These are phyloP conservation scores for Galendromus occidentalis DNA, from an alignment of 1,140 invertebrate genomes.

Conservation along the genomic window DNA sequence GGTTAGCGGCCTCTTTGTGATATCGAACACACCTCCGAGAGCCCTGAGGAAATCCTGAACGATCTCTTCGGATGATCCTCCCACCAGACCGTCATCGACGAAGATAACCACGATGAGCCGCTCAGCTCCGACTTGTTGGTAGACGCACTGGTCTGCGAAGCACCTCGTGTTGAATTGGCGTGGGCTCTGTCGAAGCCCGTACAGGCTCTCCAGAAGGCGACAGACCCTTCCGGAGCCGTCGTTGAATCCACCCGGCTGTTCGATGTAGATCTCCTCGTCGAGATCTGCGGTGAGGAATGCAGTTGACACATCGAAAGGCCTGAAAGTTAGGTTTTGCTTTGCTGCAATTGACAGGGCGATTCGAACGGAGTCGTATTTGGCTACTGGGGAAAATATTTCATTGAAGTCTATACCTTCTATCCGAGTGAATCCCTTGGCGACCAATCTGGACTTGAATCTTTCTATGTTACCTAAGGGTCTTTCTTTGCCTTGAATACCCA, in stretches of 20 bases:
- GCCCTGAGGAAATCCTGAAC: no score
- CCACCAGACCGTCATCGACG: no score
- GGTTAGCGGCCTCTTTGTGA: no score
- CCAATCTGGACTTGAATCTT: conserved; percentile 26
- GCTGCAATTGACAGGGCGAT: no score
- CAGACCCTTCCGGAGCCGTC: not conserved
- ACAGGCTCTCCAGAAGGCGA: not conserved
- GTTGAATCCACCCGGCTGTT: not conserved
- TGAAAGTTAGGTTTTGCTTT: no score
- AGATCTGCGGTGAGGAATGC: not conserved
- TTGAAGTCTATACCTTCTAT: conserved; percentile 26
- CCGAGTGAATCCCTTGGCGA: conserved; percentile 27
- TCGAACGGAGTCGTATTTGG: no score
- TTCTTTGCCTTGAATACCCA: conserved; percentile 26
- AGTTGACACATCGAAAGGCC: no score
- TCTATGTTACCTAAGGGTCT: conserved; percentile 23
- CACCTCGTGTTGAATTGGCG: not conserved
- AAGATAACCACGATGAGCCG: no score
- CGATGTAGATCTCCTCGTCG: not conserved
- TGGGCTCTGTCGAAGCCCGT: not conserved
- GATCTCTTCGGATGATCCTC: no score
- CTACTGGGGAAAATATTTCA: no score
- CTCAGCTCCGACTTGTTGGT: no score
- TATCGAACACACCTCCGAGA: no score
- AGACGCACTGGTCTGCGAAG: not conserved